A percentile compares a stretch with the other conserved stretches of the same genome.
These are phyloP conservation scores for Megathymus violae DNA, from an alignment of 1,140 invertebrate genomes.

Conservation along the genomic window DNA sequence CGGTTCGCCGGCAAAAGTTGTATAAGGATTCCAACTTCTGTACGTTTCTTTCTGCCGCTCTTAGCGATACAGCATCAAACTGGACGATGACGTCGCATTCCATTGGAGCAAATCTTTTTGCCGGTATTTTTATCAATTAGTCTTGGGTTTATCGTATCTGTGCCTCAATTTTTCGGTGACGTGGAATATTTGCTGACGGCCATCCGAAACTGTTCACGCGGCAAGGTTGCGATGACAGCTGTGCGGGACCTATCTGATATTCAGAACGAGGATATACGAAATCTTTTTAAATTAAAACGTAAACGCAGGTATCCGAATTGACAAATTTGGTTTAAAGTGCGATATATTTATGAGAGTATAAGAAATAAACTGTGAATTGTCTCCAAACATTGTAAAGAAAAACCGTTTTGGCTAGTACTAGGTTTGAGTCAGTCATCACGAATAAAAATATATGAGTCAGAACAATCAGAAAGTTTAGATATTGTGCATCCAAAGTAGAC, in stretches of 20 bases:
- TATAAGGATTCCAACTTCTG: constrained; percentile 11
- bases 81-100: constrained; percentile 61
- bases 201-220: constrained; percentile 63
- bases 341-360: background rate
- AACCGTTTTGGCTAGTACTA: too few relatives aligned
- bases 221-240: constrained; percentile 64
- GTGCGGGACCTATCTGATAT: constrained; percentile 52
- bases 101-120: constrained; percentile 51
- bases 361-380: background rate
- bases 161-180: constrained; percentile 70
- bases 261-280: constrained; percentile 34
- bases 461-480: too few relatives aligned
- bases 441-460: too few relatives aligned
- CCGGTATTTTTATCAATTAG: constrained; percentile 60
- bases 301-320: constrained; percentile 10
- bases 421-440: too few relatives aligned
- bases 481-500: background rate
- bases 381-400: too few relatives aligned
- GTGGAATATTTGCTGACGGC: constrained; percentile 69
- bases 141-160: constrained; percentile 62
- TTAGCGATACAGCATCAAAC: constrained; percentile 39
- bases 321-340: background rate
- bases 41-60: constrained; percentile 7
- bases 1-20: background rate
- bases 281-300: constrained; percentile 40